These are phyloP conservation scores for Meiosimyza decipiens DNA, from an alignment of 2,888 invertebrate genomes.

Conservation along the genomic window DNA sequence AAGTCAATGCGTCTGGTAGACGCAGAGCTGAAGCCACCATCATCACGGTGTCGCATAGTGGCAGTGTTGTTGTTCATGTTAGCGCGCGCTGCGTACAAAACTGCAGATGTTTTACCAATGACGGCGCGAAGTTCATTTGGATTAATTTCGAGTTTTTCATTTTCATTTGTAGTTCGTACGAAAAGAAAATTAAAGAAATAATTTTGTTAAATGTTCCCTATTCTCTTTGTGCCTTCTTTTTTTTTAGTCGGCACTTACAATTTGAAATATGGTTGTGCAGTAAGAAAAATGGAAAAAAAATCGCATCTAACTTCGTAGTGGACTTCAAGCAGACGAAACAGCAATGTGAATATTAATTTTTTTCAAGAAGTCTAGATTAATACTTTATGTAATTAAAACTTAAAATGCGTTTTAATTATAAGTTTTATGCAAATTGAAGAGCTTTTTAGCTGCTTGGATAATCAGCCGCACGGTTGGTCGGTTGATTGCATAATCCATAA, in stretches of 20 bases:
- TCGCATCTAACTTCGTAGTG: slow-evolving; percentile 8
- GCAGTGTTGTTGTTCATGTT: no score
- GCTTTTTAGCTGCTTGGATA: slow-evolving; percentile 10
- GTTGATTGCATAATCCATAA: no score
- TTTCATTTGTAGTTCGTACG: not conserved
- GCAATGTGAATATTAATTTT: not conserved
- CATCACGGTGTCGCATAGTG: no score
- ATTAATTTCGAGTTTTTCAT: slow-evolving; percentile 22
- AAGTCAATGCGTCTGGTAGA: no score
- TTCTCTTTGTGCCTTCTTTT: no score
- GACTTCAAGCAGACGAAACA: not conserved
- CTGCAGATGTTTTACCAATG: slow-evolving; percentile 5
- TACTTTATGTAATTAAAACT: slow-evolving; percentile 17
- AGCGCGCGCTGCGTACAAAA: no score
- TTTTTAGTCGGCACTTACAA: not conserved
- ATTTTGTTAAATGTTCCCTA: slow-evolving; percentile 19
- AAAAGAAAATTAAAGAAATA: slow-evolving; percentile 24
- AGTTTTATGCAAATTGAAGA: slow-evolving; percentile 27
- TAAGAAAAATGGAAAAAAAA: not conserved
- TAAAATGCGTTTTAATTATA: slow-evolving; percentile 22
- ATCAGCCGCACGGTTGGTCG: no score
- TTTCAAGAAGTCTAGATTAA: slow-evolving; percentile 16
- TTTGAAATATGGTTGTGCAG: slow-evolving; percentile 10
- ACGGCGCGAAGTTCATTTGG: slow-evolving; percentile 23
- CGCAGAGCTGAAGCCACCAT: no score